Percentiles rank a stretch among this genome's conserved stretches.
phyloP scores from a whole-genome alignment of 2,797 vertebrate genomes.

The Gadopsis marmoratus region DNA sequence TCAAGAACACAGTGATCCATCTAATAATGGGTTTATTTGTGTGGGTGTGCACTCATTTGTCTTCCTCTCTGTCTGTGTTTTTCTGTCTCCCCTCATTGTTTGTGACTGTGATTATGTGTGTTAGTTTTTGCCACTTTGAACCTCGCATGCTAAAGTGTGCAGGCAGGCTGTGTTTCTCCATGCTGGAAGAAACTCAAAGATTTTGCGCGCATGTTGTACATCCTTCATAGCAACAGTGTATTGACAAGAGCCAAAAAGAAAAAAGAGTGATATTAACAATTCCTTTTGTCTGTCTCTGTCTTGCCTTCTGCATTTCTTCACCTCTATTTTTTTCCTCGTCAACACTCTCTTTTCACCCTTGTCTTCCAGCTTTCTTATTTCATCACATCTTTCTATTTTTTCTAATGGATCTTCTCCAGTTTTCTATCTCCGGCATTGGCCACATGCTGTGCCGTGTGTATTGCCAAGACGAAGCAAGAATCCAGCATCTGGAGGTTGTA shows the following conservation, averaged over 20 bases:
- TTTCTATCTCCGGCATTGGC: constrained; percentile 24
- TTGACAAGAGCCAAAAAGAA: constrained; percentile 26
- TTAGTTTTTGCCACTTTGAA: constrained; percentile 30
- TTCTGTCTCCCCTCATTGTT: constrained; percentile 4
- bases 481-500: constrained; percentile 24
- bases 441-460: constrained; percentile 48
- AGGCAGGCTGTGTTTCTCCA: constrained; percentile 29
- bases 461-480: constrained; percentile 21
- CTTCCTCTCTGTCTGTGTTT: background rate
- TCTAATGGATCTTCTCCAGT: constrained; percentile 24
- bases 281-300: constrained; percentile 23
- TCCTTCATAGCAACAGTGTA: constrained; percentile 29
- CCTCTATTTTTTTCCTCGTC: constrained; percentile 15
- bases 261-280: constrained; percentile 37
- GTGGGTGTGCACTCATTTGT: background rate
- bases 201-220: constrained; percentile 18
- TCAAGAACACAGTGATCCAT: constrained; percentile 36
- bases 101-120: background rate
- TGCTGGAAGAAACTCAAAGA: constrained; percentile 36
- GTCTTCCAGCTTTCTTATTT: constrained; percentile 31
- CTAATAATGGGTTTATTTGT: constrained; percentile 28
- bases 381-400: constrained; percentile 25
- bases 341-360: constrained; percentile 5
- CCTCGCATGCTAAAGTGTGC: constrained; percentile 10
- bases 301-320: constrained; percentile 19